phyloP scores from a whole-genome alignment of 2,888 invertebrate genomes.

The Barypeithes pellucidus region DNA sequence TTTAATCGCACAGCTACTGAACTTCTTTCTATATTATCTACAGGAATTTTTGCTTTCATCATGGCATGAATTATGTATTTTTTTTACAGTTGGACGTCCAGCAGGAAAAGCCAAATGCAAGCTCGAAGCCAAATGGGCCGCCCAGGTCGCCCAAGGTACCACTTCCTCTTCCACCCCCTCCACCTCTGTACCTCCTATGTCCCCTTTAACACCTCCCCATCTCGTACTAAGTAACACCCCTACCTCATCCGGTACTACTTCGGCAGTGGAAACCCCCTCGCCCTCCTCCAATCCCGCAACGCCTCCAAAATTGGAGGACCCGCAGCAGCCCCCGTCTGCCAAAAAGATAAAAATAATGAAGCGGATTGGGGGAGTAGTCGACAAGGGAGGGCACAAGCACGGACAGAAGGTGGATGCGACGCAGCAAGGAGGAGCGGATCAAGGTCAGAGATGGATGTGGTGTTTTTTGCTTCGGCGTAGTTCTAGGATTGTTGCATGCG shows the following conservation, averaged over 20 bases:
- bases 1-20: no score
- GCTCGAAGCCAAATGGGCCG: slow-evolving; percentile 66
- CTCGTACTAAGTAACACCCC: slow-evolving; percentile 47
- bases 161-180: slow-evolving; percentile 53
- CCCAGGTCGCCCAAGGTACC: slow-evolving; percentile 67
- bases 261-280: slow-evolving; percentile 39
- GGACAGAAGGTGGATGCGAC: slow-evolving; percentile 18
- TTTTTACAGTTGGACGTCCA: slow-evolving; percentile 72
- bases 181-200: slow-evolving; percentile 21
- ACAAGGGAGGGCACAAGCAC: slow-evolving; percentile 14
- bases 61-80: no score
- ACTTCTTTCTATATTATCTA: no score
- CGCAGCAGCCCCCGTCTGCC: slow-evolving; percentile 34
- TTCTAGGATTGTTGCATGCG: neutral
- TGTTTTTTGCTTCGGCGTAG: neutral
- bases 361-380: slow-evolving; percentile 46
- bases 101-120: slow-evolving; percentile 66
- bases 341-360: slow-evolving; percentile 57
- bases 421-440: slow-evolving; percentile 20
- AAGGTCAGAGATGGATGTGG: slow-evolving; percentile 34
- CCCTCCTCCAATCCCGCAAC: slow-evolving; percentile 11
- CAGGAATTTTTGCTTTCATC: no score
- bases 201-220: slow-evolving; percentile 24
- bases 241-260: slow-evolving; percentile 37
- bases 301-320: slow-evolving; percentile 31